Evolutionary conservation across 2,797 vertebrate species (phyloP), one percentile per base, ranked within the genome.

Genomic region (Rousettus madagascariensis): DNA sequence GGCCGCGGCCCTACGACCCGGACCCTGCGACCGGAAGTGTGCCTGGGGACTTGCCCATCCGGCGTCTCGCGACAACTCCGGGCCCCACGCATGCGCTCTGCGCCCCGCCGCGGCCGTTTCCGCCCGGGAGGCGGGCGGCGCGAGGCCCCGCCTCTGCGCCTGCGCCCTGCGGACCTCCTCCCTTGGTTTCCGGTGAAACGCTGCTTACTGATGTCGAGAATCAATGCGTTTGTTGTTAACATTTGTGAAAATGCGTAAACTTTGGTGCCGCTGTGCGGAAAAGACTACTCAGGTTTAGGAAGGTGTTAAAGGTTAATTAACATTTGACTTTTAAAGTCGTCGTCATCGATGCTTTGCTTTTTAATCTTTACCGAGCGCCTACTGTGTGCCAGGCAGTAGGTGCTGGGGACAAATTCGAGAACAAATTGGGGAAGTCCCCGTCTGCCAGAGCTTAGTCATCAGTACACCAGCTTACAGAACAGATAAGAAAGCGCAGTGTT

Each of bases 11-110:
- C 17, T 11, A 3, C 4, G 2, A 46, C 46, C 46, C 0, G 46
- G 12, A 46, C 46, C 12, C 46, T 46, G 12, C 11, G 3, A 3
- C 72, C 80, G 85, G 91, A 90, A 79, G 2, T 57, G 15, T 3
- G 0, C 7, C 2, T 0, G 0, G 0, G 22, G 0, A 1, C 10
- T 1, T 1, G 0, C 6, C 3, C 8, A 1, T 10, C 15, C 1
- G 0, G 1, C 0, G 1, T 82, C 74, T 80, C 94, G 92, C 93
- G 95, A 75, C 15, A 74, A 0, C 20, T 24, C 12, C 5, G 19
- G 26, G 8, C 0, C 3, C 2, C 1, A 86, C 95, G 95, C 96
- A 59, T 79, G 96, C 96, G 93, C 36, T 0, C 9, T 7, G n/a
- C 8, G 22, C 4, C 16, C 9, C 8, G 5, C 2, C 0, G 79